A percentile compares a stretch with the other conserved stretches of the same genome.
These are phyloP conservation scores for Zonitis immaculata DNA, from an alignment of 2,888 invertebrate genomes.

Conservation along the genomic window DNA sequence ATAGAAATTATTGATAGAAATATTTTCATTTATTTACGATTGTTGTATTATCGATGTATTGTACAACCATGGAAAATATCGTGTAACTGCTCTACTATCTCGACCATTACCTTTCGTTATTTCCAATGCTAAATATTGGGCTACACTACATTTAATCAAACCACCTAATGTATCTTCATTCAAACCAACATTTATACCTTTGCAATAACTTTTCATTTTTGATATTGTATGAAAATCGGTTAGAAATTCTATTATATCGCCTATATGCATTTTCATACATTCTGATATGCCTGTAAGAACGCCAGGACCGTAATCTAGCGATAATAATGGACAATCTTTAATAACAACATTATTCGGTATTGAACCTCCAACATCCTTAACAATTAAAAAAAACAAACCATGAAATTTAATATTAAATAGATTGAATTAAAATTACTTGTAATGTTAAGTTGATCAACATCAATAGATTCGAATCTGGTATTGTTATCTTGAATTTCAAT, in stretches of 20 bases:
- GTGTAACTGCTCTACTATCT: constrained; percentile 74
- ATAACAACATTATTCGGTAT: constrained; percentile 71
- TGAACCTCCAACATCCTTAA: constrained; percentile 77
- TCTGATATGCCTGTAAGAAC: constrained; percentile 86
- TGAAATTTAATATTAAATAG: constrained; percentile 3
- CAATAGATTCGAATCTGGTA: constrained; percentile 92
- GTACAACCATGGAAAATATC: constrained; percentile 88
- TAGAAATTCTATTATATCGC: constrained; percentile 91
- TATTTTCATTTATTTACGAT: constrained; percentile 57
- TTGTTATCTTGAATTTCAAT: constrained; percentile 87
- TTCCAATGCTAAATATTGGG: constrained; percentile 90
- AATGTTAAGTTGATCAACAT: constrained; percentile 82
- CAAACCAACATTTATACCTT: constrained; percentile 61
- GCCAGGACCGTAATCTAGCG: constrained; percentile 50
- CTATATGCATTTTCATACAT: constrained; percentile 86
- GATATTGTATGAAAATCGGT: constrained; percentile 94
- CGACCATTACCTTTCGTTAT: constrained; percentile 82
- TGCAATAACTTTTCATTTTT: constrained; percentile 85
- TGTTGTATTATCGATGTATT: constrained; percentile 75
- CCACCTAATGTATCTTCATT: constrained; percentile 97
- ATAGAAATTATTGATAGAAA: neutral
- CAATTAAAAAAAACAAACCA: neutral
- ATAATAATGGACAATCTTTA: constrained; percentile 52
- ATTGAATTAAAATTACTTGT: constrained; percentile 54
- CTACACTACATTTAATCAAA: constrained; percentile 91